phyloP scores from a whole-genome alignment of 2,113 vertebrate species.

The Urocynchramus pylzowi region DNA sequence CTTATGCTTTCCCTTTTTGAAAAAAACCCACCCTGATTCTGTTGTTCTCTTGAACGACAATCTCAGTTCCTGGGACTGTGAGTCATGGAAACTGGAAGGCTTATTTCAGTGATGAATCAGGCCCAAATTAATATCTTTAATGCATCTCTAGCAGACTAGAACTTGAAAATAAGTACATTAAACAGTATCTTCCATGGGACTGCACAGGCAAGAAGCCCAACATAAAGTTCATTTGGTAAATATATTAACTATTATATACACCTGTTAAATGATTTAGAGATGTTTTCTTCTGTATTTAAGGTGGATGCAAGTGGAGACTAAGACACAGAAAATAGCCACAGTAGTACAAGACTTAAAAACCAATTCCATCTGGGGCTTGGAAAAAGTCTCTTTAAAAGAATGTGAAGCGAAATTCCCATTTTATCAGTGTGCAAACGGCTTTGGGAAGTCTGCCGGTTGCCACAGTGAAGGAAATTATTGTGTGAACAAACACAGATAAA shows the following conservation, averaged over 20 bases:
- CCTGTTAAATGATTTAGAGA: neutral
- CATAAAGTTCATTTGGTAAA: neutral
- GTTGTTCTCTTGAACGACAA: neutral
- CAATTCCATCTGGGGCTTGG: neutral
- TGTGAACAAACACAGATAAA: constrained; percentile 32
- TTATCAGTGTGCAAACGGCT: neutral
- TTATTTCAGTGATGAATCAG: neutral
- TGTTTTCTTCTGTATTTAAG: neutral
- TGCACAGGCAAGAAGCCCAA: neutral
- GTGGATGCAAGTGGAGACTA: neutral
- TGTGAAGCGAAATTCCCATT: neutral
- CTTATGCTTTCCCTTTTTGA: neutral
- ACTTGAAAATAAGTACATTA: neutral
- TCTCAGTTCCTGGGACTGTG: neutral
- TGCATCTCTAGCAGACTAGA: neutral
- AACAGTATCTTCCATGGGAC: neutral
- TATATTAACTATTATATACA: neutral
- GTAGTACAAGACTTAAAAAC: neutral
- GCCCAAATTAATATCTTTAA: neutral
- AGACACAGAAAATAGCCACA: neutral
- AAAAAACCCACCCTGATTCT: neutral
- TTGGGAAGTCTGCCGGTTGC: constrained; percentile 17
- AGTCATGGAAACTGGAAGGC: neutral
- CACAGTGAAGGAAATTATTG: neutral
- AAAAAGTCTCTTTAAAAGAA: neutral